A percentile compares a stretch with the other conserved stretches of the same genome.
phyloP scores from a whole-genome alignment of 2,113 vertebrate species.

The Urocolius indicus region DNA sequence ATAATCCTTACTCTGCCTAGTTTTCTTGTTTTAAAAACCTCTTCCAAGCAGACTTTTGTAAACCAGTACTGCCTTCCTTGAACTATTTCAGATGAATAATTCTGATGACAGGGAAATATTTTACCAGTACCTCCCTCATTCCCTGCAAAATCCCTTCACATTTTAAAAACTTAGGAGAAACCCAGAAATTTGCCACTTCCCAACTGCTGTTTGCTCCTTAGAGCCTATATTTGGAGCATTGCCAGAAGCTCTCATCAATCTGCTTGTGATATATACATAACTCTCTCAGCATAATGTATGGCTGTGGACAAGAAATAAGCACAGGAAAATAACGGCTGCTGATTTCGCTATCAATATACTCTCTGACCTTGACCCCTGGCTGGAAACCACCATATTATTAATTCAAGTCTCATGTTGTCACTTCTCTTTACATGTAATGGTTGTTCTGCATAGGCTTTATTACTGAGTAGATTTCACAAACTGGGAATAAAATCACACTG shows the following conservation, averaged over 20 bases:
- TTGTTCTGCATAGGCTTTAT: not conserved
- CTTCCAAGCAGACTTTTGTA: not conserved
- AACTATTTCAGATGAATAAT: not conserved
- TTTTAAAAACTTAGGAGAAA: not conserved
- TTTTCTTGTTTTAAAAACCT: not conserved
- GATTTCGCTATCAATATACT: not conserved
- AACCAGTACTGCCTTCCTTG: not conserved
- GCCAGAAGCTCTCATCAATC: not conserved
- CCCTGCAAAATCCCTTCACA: not conserved
- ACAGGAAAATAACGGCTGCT: not conserved
- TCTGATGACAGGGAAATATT: not conserved
- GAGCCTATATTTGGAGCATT: not conserved
- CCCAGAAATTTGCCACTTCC: not conserved
- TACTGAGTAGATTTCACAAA: not conserved
- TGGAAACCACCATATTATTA: not conserved
- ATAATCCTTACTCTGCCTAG: not conserved
- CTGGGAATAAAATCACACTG: not conserved
- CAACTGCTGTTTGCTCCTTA: not conserved
- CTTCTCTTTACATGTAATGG: not conserved
- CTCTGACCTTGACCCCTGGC: slow-evolving; percentile 5
- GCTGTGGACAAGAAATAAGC: not conserved
- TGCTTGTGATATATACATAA: not conserved
- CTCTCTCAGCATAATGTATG: not conserved
- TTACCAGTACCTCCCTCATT: not conserved
- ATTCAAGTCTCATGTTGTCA: not conserved